Conservation (phyloP, 2,888 invertebrate genomes). For the Bellardia bayeri region DNA sequence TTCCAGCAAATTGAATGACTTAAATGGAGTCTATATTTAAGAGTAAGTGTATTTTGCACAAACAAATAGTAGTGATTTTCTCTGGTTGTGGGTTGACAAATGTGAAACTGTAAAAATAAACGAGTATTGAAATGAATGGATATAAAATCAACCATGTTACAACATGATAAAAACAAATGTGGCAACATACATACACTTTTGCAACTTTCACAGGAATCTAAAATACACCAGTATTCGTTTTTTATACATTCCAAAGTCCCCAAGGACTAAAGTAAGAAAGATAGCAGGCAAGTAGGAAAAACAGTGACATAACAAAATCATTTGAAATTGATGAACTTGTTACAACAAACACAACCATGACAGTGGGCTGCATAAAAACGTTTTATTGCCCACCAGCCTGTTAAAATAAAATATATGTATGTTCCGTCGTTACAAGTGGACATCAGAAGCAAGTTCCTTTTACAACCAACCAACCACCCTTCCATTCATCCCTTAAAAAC, state of each 20-base stretch:
- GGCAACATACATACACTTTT: constrained; percentile 72
- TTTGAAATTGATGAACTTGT: constrained; percentile 82
- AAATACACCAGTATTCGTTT: constrained; percentile 3
- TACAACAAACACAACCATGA: constrained; percentile 53
- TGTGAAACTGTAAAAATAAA: constrained; percentile 80
- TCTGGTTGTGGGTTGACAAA: constrained; percentile 76
- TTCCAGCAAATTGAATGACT: constrained; percentile 58
- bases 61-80: constrained; percentile 55
- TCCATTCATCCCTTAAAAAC: constrained; percentile 40
- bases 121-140: constrained; percentile 73
- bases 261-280: constrained; percentile 61
- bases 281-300: constrained; percentile 56
- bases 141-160: constrained; percentile 74
- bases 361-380: constrained; percentile 1
- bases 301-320: constrained; percentile 74
- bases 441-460: constrained; percentile 58
- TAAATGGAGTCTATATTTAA: constrained; percentile 41
- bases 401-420: constrained; percentile 55
- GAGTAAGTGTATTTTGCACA: background rate
- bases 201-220: constrained; percentile 31
- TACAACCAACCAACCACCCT: constrained; percentile 2
- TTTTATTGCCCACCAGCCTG: constrained; percentile 48
- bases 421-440: constrained; percentile 67
- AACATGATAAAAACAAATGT: constrained; percentile 78
- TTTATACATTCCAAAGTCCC: constrained; percentile 44